A percentile compares a stretch with the other conserved stretches of the same genome.
These are phyloP conservation scores for Andrena dorsata DNA, from an alignment of 2,888 invertebrate species.

Conservation along the genomic window DNA sequence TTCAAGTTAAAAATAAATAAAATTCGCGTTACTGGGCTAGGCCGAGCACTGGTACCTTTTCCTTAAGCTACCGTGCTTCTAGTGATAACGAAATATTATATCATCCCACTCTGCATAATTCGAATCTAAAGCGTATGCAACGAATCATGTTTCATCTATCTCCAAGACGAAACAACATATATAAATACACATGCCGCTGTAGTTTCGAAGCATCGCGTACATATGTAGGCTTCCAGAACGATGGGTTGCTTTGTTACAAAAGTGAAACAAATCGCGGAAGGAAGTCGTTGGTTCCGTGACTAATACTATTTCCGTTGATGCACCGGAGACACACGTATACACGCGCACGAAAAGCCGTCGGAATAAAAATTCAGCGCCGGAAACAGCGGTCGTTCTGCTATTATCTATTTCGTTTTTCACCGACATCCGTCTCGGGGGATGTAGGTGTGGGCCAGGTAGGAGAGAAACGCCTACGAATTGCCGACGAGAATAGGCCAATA, in stretches of 20 bases:
- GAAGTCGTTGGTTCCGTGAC: constrained; percentile 67
- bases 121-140: not conserved
- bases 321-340: constrained; percentile 26
- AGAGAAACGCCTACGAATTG: constrained; percentile 50
- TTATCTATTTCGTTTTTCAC: constrained; percentile 77
- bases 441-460: constrained; percentile 50
- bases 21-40: too few relatives aligned
- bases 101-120: not conserved
- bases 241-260: constrained; percentile 33
- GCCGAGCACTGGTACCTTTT: too few relatives aligned
- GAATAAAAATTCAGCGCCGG: constrained; percentile 77
- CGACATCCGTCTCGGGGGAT: constrained; percentile 50
- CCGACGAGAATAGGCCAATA: constrained; percentile 28
- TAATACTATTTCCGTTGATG: constrained; percentile 66
- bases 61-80: too few relatives aligned
- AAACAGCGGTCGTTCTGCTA: constrained; percentile 75
- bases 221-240: constrained; percentile 16
- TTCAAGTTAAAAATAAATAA: too few relatives aligned
- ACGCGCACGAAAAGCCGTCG: constrained; percentile 58
- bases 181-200: constrained; percentile 21
- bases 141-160: not conserved
- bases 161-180: constrained; percentile 17
- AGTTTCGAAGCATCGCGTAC: constrained; percentile 5
- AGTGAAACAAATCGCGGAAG: constrained; percentile 65
- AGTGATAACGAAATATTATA: not conserved